These are phyloP conservation scores for Orthosia cruda DNA, from an alignment of 2,888 invertebrate genomes.

Conservation along the genomic window DNA sequence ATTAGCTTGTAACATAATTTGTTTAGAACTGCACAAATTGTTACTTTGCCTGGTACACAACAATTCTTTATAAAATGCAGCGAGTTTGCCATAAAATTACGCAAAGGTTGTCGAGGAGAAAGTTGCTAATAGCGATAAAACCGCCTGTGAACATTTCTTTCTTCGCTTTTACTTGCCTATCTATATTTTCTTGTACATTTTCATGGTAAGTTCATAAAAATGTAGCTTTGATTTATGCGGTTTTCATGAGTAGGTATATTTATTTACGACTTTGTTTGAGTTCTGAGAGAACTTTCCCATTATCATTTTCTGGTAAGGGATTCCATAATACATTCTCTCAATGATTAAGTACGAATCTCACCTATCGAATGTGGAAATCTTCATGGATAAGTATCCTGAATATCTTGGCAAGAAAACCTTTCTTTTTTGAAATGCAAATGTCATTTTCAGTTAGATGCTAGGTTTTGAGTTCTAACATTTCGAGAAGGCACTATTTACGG, in stretches of 20 bases:
- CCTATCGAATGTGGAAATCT: not conserved
- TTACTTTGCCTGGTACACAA: conserved; percentile 29
- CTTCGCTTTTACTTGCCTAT: conserved; percentile 16
- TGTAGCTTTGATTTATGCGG: conserved; percentile 5
- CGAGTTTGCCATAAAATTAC: conserved; percentile 24
- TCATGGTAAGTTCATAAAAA: conserved; percentile 23
- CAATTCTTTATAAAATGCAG: conserved; percentile 43
- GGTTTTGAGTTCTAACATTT: too few species aligned
- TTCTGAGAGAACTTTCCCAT: not conserved
- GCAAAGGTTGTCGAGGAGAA: conserved; percentile 38
- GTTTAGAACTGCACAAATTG: conserved; percentile 35
- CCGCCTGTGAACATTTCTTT: conserved; percentile 23
- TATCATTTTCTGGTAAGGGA: not conserved
- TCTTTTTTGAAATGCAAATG: too few species aligned
- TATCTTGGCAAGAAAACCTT: too few species aligned
- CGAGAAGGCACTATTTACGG: too few species aligned
- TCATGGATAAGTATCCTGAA: not conserved
- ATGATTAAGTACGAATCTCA: not conserved
- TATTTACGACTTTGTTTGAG: not conserved
- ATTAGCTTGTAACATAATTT: conserved; percentile 17
- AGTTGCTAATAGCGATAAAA: conserved; percentile 42
- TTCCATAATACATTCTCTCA: not conserved
- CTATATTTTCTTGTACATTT: conserved; percentile 22
- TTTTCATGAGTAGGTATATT: conserved; percentile 14
- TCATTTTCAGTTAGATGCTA: too few species aligned